Evolutionary conservation across 1,140 invertebrate genomes (phyloP).

Genomic region (Neuroterus valhalla): DNA sequence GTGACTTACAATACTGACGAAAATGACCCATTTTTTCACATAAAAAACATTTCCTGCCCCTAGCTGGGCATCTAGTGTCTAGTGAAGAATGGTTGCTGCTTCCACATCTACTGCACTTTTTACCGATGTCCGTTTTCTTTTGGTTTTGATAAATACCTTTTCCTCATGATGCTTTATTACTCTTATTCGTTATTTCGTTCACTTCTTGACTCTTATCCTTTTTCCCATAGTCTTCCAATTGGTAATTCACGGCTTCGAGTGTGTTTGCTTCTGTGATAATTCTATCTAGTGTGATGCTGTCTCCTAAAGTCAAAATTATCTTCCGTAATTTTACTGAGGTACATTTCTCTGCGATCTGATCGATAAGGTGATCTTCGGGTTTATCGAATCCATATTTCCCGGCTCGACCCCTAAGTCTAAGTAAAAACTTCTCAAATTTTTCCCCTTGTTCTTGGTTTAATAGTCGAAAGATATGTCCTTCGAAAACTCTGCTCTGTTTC

Average conservation of each 20-base stretch:
- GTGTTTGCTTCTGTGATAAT: background rate
- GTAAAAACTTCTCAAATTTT: slow-evolving; percentile 49
- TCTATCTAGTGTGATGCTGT: background rate
- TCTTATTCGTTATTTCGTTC: background rate
- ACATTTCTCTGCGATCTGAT: background rate
- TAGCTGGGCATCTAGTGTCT: background rate
- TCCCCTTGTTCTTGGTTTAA: slow-evolving; percentile 45
- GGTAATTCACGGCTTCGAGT: background rate
- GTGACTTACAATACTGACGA: background rate
- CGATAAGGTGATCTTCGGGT: background rate
- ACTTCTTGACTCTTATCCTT: background rate
- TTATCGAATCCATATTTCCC: slow-evolving; percentile 30
- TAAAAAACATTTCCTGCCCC: background rate
- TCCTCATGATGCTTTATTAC: too few relatives aligned
- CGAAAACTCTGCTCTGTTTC: slow-evolving; percentile 47
- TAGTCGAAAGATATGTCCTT: slow-evolving; percentile 45
- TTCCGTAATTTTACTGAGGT: background rate
- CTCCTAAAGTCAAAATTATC: background rate
- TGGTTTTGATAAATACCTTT: background rate
- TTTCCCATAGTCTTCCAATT: background rate
- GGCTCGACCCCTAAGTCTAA: slow-evolving; percentile 44
- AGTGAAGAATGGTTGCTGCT: too few relatives aligned
- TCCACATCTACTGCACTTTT: background rate
- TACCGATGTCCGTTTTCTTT: too few relatives aligned
- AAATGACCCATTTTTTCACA: background rate